Conservation (phyloP, 2,888 invertebrate genomes). For the Thecocarcelia acutangulata region DNA sequence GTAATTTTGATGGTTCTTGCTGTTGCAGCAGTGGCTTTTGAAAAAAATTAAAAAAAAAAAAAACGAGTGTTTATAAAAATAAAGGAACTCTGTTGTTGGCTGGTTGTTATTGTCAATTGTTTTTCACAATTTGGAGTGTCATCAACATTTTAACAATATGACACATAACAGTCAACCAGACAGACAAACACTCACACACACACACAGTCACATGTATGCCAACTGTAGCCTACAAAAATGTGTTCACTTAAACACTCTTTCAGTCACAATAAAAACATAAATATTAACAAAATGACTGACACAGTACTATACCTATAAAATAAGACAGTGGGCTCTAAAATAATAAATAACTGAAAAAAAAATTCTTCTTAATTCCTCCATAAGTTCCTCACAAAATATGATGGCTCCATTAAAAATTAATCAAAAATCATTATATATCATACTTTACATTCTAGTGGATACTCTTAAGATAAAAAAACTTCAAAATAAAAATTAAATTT, state of each 20-base stretch:
- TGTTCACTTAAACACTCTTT: slow-evolving; percentile 61
- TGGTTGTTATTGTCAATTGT: slow-evolving; percentile 68
- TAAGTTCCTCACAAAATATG: too few relatives aligned
- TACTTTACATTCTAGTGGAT: too few relatives aligned
- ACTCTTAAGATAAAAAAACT: too few relatives aligned
- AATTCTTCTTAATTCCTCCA: too few relatives aligned
- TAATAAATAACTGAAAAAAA: background rate
- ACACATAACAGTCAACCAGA: slow-evolving; percentile 59
- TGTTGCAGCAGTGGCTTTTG: slow-evolving; percentile 45
- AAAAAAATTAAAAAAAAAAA: background rate
- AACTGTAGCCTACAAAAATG: slow-evolving; percentile 37
- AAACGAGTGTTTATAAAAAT: slow-evolving; percentile 26
- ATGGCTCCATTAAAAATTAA: too few relatives aligned
- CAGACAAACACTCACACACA: slow-evolving; percentile 6
- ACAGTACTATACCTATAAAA: slow-evolving; percentile 13
- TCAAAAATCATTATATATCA: too few relatives aligned
- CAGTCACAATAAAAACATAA: slow-evolving; percentile 49
- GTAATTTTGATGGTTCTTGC: slow-evolving; percentile 56
- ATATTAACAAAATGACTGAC: slow-evolving; percentile 46
- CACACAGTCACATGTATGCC: background rate
- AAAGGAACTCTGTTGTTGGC: slow-evolving; percentile 50
- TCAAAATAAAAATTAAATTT: too few relatives aligned
- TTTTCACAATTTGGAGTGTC: slow-evolving; percentile 69
- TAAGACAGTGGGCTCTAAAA: slow-evolving; percentile 19
- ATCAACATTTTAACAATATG: slow-evolving; percentile 69